Base-by-base conservation (phyloP, 2,113 vertebrate species). In the Lynx canadensis region DNA sequence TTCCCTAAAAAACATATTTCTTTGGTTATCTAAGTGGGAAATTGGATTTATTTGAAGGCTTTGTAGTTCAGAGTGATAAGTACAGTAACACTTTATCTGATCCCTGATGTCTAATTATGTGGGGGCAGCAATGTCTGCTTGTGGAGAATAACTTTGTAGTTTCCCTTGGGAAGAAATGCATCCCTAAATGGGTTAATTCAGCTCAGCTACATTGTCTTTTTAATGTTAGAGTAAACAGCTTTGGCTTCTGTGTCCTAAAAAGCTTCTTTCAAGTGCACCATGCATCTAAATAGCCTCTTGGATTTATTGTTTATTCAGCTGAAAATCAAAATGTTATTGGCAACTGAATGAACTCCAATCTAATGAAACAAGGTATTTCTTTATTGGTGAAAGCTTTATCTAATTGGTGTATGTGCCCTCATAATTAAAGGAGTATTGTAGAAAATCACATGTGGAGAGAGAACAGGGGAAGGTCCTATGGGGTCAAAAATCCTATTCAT, bases 271-370 rank as follows among this genome's bases (percentile, higher is more conserved):
- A 95, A n/a, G 90, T 68, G 25, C 1, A 81, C 41, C 27, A 79
- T 76, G 8, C 33, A 90, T 57, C 50, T 66, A 96, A 60, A 89
- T 74, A 66, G 25, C 21, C 18, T 81, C 74, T 52, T 92, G 79
- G 55, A 79, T 95, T 95, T 92, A 82, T 94, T 95, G 57, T 94
- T 96, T 96, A 66, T 95, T 88, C 96, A 96, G 91, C 91, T 95
- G 87, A 94, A 97, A 95, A 89, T 48, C 19, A 88, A 91, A 80
- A 76, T 18, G 6, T 95, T 95, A 65, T 79, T 95, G 91, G 81
- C 90, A 96, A 71, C 31, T 4, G n/a, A 95, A 93, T 78, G 78
- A 69, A 92, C n/a, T 89, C 73, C 74, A 84, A 88, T 41, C 19
- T 80, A 91, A 92, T 94, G 86, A 92, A 93, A 89, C 3, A 63